Evolutionary conservation across 2,113 vertebrate genomes (phyloP), one percentile per base, ranked within the genome.

Genomic region (Poeciliopsis retropinna): DNA sequence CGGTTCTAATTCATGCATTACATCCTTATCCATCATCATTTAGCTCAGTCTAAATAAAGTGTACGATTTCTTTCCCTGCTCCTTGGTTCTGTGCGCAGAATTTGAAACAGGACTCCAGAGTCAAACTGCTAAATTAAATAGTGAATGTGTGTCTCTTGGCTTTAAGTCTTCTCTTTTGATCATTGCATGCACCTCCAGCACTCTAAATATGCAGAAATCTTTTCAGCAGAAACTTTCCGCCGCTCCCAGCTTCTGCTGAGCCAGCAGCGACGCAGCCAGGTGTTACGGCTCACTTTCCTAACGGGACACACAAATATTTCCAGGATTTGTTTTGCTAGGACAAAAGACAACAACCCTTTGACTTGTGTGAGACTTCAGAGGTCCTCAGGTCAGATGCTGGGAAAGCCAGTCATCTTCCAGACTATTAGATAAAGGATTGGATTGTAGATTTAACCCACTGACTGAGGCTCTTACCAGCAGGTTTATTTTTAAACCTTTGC

Each of bases 341-440:
- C 19, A 72, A 30, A 62, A 66, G 12, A 67, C 39, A 72, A 68
- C 14, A 34, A 60, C 41, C 44, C 29, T 65, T 57, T 70, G 22
- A 70, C 44, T 3, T 79, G 69, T 31, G 63, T 57, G 1, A 25
- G 51, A 25, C 25, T n/a, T 57, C 22, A 69, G 34, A 47, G 29
- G 27, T 78, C 37, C 44, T 61, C 47, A 37, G 29, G 62, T 72
- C 34, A 8, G 12, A 25, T 34, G 7, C 4, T 3, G 64, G 63
- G 17, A 47, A 73, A 80, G 78, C 5, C 3, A 83, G 41, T 76
- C 28, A 47, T 57, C n/a, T 39, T 57, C 44, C 62, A 8, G 39
- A 22, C 77, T 67, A 85, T 74, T 82, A 37, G 41, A 85, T 79
- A 10, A 80, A 64, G 44, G 37, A 39, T 17, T 9, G 54, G 37